Percentiles rank a stretch among this genome's conserved stretches.
Evolutionary conservation across 1,140 invertebrate genomes (phyloP).

Genomic region (Leptonema lineaticorne): DNA sequence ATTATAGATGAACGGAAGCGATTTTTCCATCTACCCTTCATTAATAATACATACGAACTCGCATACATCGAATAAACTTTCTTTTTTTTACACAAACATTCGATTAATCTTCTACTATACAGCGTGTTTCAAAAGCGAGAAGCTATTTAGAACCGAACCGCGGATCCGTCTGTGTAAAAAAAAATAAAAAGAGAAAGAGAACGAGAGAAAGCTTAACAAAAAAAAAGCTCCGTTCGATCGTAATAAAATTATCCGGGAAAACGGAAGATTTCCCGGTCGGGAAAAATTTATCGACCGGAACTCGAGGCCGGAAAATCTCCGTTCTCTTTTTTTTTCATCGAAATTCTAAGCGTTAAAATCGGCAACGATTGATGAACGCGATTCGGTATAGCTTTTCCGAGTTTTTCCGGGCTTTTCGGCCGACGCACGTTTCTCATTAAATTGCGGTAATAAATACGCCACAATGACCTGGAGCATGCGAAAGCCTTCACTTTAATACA

Average conservation of each 20-base stretch:
- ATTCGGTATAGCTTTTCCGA: slow-evolving; percentile 17
- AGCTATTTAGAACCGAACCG: too few relatives aligned
- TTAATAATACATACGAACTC: too few relatives aligned
- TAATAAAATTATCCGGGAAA: slow-evolving; percentile 14
- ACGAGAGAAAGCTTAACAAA: too few relatives aligned
- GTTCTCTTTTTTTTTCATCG: neutral
- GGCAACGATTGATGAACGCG: slow-evolving; percentile 10
- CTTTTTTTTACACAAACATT: too few relatives aligned
- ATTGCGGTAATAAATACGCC: slow-evolving; percentile 9
- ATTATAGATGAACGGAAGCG: too few relatives aligned
- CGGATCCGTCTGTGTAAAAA: too few relatives aligned
- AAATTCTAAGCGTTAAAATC: neutral
- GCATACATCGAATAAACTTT: too few relatives aligned
- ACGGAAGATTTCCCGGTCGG: slow-evolving; percentile 1
- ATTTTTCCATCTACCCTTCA: too few relatives aligned
- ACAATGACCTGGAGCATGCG: neutral
- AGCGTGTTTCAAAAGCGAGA: too few relatives aligned
- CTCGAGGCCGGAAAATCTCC: neutral
- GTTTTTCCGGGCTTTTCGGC: neutral
- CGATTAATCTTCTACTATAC: too few relatives aligned
- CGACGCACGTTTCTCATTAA: slow-evolving; percentile 10
- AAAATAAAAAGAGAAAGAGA: too few relatives aligned
- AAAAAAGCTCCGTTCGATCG: slow-evolving; percentile 7
- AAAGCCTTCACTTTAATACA: neutral
- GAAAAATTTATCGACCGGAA: slow-evolving; percentile 18